These are phyloP conservation scores for Caracal caracal DNA, from an alignment of 2,113 vertebrate genomes.

Conservation along the genomic window DNA sequence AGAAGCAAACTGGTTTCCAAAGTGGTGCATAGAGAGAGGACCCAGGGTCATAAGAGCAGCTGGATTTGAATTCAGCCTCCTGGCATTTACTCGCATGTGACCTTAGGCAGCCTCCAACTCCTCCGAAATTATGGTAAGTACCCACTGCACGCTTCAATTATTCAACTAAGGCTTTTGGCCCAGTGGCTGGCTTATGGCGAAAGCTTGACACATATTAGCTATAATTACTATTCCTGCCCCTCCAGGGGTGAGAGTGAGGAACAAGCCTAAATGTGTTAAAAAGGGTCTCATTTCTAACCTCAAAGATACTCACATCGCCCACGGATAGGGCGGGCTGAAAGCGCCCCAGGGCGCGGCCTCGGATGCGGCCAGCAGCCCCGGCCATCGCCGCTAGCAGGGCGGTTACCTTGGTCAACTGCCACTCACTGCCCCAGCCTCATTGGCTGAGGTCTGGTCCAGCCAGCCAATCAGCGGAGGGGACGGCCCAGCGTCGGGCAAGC, in stretches of 20 bases:
- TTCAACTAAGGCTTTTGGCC: background rate
- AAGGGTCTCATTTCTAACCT: background rate
- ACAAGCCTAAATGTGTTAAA: background rate
- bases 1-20: background rate
- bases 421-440: background rate
- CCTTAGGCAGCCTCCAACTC: background rate
- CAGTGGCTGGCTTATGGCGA: fast-evolving
- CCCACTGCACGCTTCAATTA: background rate
- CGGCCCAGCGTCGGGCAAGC: background rate
- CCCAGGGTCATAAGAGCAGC: background rate
- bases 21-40: background rate
- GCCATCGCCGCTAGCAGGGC: constrained; percentile 63
- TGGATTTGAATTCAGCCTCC: background rate
- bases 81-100: background rate
- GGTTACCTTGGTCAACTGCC: constrained; percentile 49
- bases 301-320: constrained; percentile 60
- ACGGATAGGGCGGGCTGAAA: constrained; percentile 41
- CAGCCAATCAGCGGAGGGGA: constrained; percentile 58
- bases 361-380: background rate
- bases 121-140: background rate
- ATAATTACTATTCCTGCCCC: background rate
- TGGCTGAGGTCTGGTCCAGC: background rate
- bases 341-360: background rate
- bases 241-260: background rate
- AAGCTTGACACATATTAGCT: background rate